These are phyloP conservation scores for Porites evermanni DNA, from an alignment of 92 coral and sea anemone genomes.

Conservation along the genomic window DNA sequence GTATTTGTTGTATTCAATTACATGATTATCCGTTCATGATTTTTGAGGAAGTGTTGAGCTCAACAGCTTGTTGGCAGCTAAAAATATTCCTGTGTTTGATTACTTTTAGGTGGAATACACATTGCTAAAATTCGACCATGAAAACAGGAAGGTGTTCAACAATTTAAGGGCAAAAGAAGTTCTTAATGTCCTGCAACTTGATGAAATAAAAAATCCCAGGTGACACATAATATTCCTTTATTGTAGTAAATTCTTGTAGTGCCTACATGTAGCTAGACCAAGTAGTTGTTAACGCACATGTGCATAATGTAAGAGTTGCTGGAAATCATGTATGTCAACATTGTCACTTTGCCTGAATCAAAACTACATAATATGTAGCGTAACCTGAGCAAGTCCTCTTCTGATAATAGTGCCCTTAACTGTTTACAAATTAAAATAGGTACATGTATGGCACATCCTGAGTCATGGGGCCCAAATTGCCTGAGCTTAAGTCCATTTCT, in stretches of 20 bases:
- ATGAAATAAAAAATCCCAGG: constrained; percentile 93
- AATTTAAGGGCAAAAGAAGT: constrained; percentile 76
- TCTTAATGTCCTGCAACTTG: constrained; percentile 76
- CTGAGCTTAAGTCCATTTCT: neutral
- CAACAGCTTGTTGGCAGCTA: neutral
- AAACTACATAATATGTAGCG: too few relatives aligned
- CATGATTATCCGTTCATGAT: too few relatives aligned
- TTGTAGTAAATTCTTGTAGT: too few relatives aligned
- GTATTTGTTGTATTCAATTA: too few relatives aligned
- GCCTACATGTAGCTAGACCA: too few relatives aligned
- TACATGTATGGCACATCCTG: too few relatives aligned
- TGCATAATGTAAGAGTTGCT: neutral
- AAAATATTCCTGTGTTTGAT: neutral
- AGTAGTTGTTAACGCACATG: neutral
- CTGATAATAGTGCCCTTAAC: too few relatives aligned
- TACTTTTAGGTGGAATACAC: constrained; percentile 85
- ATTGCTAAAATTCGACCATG: constrained; percentile 90
- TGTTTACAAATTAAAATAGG: too few relatives aligned
- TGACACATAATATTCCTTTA: constrained; percentile 3
- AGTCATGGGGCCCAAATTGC: too few relatives aligned
- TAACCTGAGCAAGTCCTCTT: too few relatives aligned
- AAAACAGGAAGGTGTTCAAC: constrained; percentile 82
- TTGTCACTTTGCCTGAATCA: too few relatives aligned
- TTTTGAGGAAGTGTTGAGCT: neutral
- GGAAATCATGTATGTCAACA: neutral